Evolutionary conservation across 2,888 invertebrate species (phyloP).

Genomic region (Aporophyla lueneburgensis): DNA sequence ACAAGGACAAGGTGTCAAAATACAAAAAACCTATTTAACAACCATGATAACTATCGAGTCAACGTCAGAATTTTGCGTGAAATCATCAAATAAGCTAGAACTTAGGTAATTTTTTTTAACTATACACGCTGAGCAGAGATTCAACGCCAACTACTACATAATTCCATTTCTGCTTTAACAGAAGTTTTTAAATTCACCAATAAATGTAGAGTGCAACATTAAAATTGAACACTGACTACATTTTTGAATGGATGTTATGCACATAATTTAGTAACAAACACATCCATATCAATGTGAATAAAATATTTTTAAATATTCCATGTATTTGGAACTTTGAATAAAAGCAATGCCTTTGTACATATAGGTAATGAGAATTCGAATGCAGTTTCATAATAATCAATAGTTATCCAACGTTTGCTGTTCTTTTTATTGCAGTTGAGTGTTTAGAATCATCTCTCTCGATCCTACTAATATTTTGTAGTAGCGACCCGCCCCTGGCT

Average conservation of each 20-base stretch:
- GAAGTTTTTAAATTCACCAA: not conserved
- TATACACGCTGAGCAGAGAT: too few relatives aligned
- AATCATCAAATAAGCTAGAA: too few relatives aligned
- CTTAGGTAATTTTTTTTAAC: too few relatives aligned
- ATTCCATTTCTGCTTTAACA: not conserved
- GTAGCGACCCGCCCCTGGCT: too few relatives aligned
- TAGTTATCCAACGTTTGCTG: not conserved
- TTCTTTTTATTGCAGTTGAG: slow-evolving; percentile 1
- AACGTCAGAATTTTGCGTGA: not conserved
- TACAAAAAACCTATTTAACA: not conserved
- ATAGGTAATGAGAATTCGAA: not conserved
- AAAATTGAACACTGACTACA: slow-evolving; percentile 26
- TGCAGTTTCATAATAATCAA: not conserved
- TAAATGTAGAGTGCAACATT: slow-evolving; percentile 21
- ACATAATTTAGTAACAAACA: slow-evolving; percentile 13
- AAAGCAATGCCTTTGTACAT: slow-evolving; percentile 13
- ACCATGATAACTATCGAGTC: not conserved
- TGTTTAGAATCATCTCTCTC: not conserved
- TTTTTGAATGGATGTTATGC: slow-evolving; percentile 2
- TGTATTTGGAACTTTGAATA: slow-evolving; percentile 15
- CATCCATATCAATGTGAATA: slow-evolving; percentile 9
- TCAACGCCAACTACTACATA: not conserved
- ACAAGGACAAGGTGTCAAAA: not conserved
- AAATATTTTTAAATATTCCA: slow-evolving; percentile 27
- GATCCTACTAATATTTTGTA: too few relatives aligned